phyloP scores from a whole-genome alignment of 2,113 vertebrate genomes.

The Hassar affinis region DNA sequence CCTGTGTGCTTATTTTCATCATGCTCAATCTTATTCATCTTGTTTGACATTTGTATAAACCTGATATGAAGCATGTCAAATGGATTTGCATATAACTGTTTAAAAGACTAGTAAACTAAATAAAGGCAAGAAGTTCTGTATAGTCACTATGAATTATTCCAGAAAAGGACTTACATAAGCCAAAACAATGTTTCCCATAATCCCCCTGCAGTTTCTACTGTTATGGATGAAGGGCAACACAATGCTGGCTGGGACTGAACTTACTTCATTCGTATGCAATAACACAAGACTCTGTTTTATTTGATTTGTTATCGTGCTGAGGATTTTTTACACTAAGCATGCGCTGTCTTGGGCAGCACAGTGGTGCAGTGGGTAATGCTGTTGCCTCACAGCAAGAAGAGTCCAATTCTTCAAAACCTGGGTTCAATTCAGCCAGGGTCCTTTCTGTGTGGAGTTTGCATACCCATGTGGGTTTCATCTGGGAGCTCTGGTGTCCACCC shows the following conservation, averaged over 20 bases:
- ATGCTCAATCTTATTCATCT: conserved; percentile 18
- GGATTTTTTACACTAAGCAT: not conserved
- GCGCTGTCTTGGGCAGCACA: not conserved
- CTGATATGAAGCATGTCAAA: conserved; percentile 29
- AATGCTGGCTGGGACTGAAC: conserved; percentile 8
- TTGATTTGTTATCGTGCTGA: conserved; percentile 5
- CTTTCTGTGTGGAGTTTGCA: too few relatives aligned
- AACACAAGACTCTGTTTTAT: conserved; percentile 13
- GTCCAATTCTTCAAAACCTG: too few relatives aligned
- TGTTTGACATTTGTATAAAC: conserved; percentile 45
- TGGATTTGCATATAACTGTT: conserved; percentile 41
- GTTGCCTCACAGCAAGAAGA: too few relatives aligned
- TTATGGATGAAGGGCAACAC: conserved; percentile 25
- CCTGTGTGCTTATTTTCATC: conserved; percentile 4
- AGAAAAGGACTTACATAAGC: conserved; percentile 19
- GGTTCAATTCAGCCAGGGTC: too few relatives aligned
- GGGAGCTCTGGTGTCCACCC: too few relatives aligned
- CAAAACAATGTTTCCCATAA: conserved; percentile 24
- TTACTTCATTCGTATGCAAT: conserved; percentile 30
- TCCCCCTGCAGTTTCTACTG: conserved; percentile 15
- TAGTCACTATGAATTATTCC: conserved; percentile 16
- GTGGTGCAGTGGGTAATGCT: too few relatives aligned
- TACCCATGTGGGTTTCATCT: too few relatives aligned
- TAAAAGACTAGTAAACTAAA: conserved; percentile 19
- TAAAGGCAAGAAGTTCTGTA: conserved; percentile 7